Conservation (phyloP, 2,888 invertebrate genomes). For the Tetranychus piercei region DNA sequence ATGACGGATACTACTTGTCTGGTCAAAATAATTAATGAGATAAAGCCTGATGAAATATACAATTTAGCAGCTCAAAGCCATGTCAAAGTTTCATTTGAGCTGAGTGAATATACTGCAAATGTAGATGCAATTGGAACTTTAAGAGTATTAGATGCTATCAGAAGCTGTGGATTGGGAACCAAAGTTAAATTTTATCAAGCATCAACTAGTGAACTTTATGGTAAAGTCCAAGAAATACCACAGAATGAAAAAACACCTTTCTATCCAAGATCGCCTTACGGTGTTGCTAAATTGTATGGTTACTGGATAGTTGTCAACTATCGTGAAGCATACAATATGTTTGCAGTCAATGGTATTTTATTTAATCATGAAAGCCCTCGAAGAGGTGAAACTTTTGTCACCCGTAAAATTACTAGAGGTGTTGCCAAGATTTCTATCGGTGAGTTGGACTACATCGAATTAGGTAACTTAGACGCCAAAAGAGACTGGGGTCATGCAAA, state of each 20-base stretch:
- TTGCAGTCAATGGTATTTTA: slow-evolving; percentile 82
- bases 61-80: slow-evolving; percentile 97
- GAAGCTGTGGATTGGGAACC: slow-evolving; percentile 64
- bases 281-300: slow-evolving; percentile 83
- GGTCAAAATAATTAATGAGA: slow-evolving; percentile 59
- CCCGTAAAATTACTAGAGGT: slow-evolving; percentile 86
- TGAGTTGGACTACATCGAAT: slow-evolving; percentile 59
- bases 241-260: slow-evolving; percentile 88
- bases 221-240: slow-evolving; percentile 75
- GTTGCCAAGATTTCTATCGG: slow-evolving; percentile 89
- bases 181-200: slow-evolving; percentile 79
- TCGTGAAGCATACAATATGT: slow-evolving; percentile 83
- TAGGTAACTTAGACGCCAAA: slow-evolving; percentile 85
- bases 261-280: slow-evolving; percentile 87
- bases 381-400: slow-evolving; percentile 93
- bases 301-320: slow-evolving; percentile 93
- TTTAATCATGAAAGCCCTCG: slow-evolving; percentile 93
- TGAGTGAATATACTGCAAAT: slow-evolving; percentile 97
- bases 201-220: slow-evolving; percentile 83
- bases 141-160: slow-evolving; percentile 70
- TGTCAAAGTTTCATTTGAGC: slow-evolving; percentile 89
- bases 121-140: slow-evolving; percentile 89
- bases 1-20: slow-evolving; percentile 92
- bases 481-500: slow-evolving; percentile 96
- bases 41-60: slow-evolving; percentile 79